These are phyloP conservation scores for Oophaga pumilio DNA, from an alignment of 2,113 vertebrate species.

Conservation along the genomic window DNA sequence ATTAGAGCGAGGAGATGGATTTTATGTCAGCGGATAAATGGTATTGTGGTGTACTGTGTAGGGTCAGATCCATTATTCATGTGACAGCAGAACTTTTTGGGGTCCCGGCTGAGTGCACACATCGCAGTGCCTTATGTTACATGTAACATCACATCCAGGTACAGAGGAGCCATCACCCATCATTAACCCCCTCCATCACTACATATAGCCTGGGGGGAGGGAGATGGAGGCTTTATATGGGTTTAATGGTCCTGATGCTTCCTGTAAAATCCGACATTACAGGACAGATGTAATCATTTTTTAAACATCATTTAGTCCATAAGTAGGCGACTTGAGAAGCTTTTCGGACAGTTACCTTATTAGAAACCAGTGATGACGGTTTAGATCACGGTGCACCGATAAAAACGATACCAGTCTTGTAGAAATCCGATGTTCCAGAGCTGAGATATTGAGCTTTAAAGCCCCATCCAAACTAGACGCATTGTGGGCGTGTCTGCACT, in stretches of 20 bases:
- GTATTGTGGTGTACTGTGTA: constrained; percentile 13
- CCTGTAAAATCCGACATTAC: neutral
- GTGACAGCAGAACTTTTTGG: neutral
- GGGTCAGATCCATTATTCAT: constrained; percentile 36
- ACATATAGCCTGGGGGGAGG: neutral
- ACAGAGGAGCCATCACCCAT: neutral
- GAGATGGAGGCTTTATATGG: neutral
- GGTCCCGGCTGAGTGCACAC: neutral
- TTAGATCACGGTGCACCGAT: no score
- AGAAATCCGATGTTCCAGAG: no score
- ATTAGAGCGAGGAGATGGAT: constrained; percentile 18
- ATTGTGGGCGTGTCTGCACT: no score
- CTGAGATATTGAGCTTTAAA: no score
- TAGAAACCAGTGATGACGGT: no score
- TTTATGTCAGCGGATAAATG: constrained; percentile 41
- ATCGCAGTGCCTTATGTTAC: neutral
- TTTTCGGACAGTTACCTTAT: no score
- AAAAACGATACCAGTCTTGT: no score
- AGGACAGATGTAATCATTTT: neutral
- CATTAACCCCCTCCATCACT: neutral
- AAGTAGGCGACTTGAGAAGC: neutral
- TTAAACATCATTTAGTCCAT: neutral
- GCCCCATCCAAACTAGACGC: no score
- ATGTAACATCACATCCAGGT: neutral
- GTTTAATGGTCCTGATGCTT: neutral